A percentile compares a stretch with the other conserved stretches of the same genome.
phyloP scores from a whole-genome alignment of 2,888 invertebrate species.

The Molanna angustata region DNA sequence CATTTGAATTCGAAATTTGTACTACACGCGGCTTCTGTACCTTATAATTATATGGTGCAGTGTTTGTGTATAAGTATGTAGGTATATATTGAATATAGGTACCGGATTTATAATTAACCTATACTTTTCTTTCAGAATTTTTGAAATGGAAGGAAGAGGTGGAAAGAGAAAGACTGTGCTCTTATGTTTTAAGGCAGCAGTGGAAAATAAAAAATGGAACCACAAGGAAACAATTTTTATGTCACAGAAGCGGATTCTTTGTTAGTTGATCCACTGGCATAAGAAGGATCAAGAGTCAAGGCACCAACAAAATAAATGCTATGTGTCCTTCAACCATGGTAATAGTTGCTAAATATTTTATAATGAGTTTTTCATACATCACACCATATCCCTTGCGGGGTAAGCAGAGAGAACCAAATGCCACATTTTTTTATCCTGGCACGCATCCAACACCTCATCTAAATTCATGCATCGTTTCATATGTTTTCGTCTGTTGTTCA shows the following conservation, averaged over 20 bases:
- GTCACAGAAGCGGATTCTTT: constrained; percentile 5
- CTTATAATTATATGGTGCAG: too few relatives aligned
- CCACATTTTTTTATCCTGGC: too few relatives aligned
- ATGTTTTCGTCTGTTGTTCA: too few relatives aligned
- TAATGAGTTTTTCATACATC: too few relatives aligned
- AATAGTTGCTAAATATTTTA: not conserved
- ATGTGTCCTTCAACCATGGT: not conserved
- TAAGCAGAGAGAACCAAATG: too few relatives aligned
- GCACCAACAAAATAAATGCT: constrained; percentile 1
- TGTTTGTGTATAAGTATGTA: too few relatives aligned
- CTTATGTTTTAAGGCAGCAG: not conserved
- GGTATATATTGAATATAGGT: too few relatives aligned
- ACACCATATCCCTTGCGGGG: too few relatives aligned
- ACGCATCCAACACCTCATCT: too few relatives aligned
- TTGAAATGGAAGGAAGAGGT: not conserved
- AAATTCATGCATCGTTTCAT: too few relatives aligned
- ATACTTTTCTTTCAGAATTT: not conserved
- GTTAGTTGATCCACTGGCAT: not conserved
- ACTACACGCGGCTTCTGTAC: too few relatives aligned
- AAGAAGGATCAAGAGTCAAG: constrained; percentile 2
- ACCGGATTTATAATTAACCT: not conserved
- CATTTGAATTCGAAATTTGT: too few relatives aligned
- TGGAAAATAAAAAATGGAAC: not conserved
- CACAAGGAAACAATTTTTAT: not conserved
- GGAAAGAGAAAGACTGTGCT: not conserved